phyloP scores from a whole-genome alignment of 2,888 invertebrate genomes.

The Platerodrilus igneus region DNA sequence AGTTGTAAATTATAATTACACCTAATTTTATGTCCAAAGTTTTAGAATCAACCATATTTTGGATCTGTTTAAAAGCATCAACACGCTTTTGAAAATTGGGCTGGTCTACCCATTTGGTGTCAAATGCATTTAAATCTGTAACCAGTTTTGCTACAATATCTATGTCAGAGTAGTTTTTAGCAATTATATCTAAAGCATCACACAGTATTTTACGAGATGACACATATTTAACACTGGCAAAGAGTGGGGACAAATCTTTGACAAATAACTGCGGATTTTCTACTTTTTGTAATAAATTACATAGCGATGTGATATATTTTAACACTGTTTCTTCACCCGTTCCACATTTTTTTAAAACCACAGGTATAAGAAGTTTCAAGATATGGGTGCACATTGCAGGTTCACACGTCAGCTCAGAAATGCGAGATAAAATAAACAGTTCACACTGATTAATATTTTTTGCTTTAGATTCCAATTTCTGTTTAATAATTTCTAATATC shows the following conservation, averaged over 20 bases:
- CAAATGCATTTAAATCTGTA: constrained; percentile 78
- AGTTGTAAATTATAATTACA: constrained; percentile 74
- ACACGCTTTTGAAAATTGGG: constrained; percentile 84
- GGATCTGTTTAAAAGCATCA: constrained; percentile 69
- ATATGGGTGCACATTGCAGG: constrained; percentile 64
- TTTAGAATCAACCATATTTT: constrained; percentile 50
- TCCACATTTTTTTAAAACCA: constrained; percentile 62
- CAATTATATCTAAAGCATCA: constrained; percentile 58
- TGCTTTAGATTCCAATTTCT: constrained; percentile 57
- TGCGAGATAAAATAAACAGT: constrained; percentile 67
- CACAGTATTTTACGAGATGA: constrained; percentile 67
- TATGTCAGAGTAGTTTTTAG: constrained; percentile 48
- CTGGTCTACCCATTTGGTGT: constrained; percentile 86
- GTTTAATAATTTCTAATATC: constrained; percentile 66
- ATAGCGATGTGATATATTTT: constrained; percentile 66
- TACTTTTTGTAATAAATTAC: constrained; percentile 69
- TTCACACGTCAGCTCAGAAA: constrained; percentile 70
- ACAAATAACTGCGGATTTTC: constrained; percentile 62
- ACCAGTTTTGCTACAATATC: constrained; percentile 54
- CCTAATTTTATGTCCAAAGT: constrained; percentile 61
- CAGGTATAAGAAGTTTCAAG: constrained; percentile 65
- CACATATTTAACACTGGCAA: constrained; percentile 61
- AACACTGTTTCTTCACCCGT: constrained; percentile 65
- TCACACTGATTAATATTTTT: constrained; percentile 64
- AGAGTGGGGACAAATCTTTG: constrained; percentile 65